Evolutionary conservation across 1,140 invertebrate species (phyloP).

Genomic region (Tachypleus tridentatus): DNA sequence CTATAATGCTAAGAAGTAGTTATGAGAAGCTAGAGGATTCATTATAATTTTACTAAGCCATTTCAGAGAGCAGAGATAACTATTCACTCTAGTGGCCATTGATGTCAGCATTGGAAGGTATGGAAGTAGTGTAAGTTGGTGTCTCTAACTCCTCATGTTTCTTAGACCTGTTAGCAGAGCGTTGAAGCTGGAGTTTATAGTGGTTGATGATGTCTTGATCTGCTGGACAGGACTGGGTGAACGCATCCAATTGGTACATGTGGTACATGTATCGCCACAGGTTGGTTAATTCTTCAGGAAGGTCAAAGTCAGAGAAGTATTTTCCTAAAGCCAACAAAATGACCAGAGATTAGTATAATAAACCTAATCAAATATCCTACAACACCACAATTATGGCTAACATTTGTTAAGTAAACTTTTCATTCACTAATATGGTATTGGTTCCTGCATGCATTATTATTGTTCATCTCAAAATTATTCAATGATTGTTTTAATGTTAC

Average conservation of each 20-base stretch:
- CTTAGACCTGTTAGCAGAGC: conserved; percentile 63
- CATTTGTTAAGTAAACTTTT: too few species aligned
- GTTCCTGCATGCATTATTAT: too few species aligned
- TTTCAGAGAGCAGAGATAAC: too few species aligned
- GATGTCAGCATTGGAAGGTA: conserved; percentile 40
- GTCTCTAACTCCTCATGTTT: conserved; percentile 86
- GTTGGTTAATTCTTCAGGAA: conserved; percentile 60
- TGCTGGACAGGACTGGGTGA: conserved; percentile 84
- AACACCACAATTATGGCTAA: too few species aligned
- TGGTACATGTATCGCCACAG: conserved; percentile 89
- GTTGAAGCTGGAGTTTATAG: conserved; percentile 80
- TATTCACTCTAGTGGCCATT: too few species aligned
- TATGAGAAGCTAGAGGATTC: too few species aligned
- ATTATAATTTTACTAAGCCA: too few species aligned
- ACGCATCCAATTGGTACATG: conserved; percentile 91
- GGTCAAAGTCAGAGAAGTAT: conserved; percentile 85
- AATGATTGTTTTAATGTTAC: too few species aligned
- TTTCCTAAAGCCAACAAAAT: conserved; percentile 34
- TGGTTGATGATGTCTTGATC: conserved; percentile 96
- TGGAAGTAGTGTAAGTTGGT: conserved; percentile 81
- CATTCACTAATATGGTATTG: too few species aligned
- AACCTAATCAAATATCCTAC: background rate
- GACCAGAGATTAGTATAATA: background rate
- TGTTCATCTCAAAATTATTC: too few species aligned
- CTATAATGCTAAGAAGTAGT: too few species aligned